A percentile compares a stretch with the other conserved stretches of the same genome.
These are phyloP conservation scores for Mallotus villosus DNA, from an alignment of 2,797 vertebrate species.

Conservation along the genomic window DNA sequence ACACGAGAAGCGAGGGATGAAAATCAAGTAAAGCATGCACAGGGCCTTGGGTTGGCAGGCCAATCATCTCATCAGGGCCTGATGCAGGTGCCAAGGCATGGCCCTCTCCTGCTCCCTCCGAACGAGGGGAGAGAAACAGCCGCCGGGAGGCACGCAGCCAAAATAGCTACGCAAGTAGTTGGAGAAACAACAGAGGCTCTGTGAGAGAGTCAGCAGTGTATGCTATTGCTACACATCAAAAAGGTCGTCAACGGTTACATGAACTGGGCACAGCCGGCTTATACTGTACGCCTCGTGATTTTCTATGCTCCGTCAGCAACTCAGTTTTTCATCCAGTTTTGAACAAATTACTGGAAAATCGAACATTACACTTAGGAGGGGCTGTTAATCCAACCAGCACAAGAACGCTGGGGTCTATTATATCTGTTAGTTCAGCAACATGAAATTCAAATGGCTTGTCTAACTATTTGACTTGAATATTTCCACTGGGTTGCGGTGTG, in stretches of 20 bases:
- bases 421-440: too few species aligned
- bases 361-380: too few species aligned
- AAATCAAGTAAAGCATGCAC: slow-evolving; percentile 38
- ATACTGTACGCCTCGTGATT: too few species aligned
- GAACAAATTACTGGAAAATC: too few species aligned
- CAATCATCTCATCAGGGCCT: slow-evolving; percentile 52
- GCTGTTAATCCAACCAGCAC: too few species aligned
- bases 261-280: neutral
- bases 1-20: slow-evolving; percentile 27
- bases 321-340: too few species aligned
- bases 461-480: too few species aligned
- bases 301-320: too few species aligned
- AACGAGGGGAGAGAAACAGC: slow-evolving; percentile 6
- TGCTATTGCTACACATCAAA: neutral
- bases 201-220: neutral
- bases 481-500: too few species aligned
- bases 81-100: slow-evolving; percentile 38
- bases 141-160: neutral
- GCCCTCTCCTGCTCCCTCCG: slow-evolving; percentile 12
- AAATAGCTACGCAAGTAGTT: neutral
- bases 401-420: too few species aligned
- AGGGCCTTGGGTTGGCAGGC: slow-evolving; percentile 34
- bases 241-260: neutral
- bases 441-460: too few species aligned
- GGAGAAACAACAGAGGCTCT: neutral